Percentiles rank a stretch among this genome's conserved stretches.
Conservation (phyloP, 2,888 invertebrate species). For the Bugula neritina region DNA sequence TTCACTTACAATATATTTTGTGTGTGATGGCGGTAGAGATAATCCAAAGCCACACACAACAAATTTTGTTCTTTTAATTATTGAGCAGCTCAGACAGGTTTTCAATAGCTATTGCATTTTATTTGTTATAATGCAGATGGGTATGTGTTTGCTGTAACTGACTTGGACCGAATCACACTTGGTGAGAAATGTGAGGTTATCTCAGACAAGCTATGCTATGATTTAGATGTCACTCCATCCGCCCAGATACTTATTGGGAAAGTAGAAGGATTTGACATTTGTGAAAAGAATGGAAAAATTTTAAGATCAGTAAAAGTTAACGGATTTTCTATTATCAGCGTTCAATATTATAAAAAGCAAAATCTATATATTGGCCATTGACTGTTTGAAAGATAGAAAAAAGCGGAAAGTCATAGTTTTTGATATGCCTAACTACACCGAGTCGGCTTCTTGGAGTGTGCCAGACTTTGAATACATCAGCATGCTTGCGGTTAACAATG, state of each 20-base stretch:
- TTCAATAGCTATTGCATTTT: too few relatives aligned
- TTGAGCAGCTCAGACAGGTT: too few relatives aligned
- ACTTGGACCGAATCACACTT: background rate
- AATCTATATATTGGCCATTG: background rate
- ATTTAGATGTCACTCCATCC: background rate
- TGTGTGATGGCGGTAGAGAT: background rate
- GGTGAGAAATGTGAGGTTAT: background rate
- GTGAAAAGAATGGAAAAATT: background rate
- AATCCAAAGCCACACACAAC: too few relatives aligned
- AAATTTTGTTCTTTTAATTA: too few relatives aligned
- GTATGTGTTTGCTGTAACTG: background rate
- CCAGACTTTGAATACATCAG: constrained; percentile 10
- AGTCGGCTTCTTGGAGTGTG: background rate
- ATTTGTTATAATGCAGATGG: background rate
- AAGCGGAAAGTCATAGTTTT: background rate
- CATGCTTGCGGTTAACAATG: constrained; percentile 16
- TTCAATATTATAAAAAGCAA: background rate
- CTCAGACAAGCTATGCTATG: background rate
- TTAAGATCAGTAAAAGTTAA: background rate
- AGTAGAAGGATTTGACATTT: background rate
- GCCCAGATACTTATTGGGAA: background rate
- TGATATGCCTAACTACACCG: background rate
- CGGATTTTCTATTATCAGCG: background rate
- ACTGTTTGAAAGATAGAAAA: background rate
- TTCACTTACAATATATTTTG: background rate